These are phyloP conservation scores for Hedya salicella DNA, from an alignment of 2,888 invertebrate genomes.

Conservation along the genomic window DNA sequence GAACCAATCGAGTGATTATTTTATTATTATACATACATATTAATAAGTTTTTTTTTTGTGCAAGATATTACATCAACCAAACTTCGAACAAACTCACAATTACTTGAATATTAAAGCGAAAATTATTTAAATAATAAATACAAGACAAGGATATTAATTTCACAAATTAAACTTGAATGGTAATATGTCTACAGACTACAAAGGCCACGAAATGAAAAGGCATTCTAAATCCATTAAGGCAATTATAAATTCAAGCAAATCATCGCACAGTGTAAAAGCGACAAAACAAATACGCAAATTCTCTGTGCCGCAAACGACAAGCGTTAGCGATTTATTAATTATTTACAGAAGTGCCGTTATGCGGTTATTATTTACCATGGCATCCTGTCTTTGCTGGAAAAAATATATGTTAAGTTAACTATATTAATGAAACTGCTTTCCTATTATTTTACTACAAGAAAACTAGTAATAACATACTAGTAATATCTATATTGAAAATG, in stretches of 20 bases:
- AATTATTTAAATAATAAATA: not conserved
- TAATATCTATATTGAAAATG: too few relatives aligned
- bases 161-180: not conserved
- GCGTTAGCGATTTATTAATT: not conserved
- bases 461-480: too few relatives aligned
- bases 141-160: not conserved
- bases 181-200: not conserved
- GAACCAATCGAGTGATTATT: too few relatives aligned
- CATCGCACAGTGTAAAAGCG: conserved; percentile 38
- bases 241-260: conserved; percentile 42
- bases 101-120: too few relatives aligned
- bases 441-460: too few relatives aligned
- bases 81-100: too few relatives aligned
- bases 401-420: too few relatives aligned
- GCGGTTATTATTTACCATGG: too few relatives aligned
- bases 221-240: conserved; percentile 39
- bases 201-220: conserved; percentile 21
- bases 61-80: too few relatives aligned
- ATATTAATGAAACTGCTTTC: too few relatives aligned
- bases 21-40: too few relatives aligned
- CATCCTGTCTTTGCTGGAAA: not conserved
- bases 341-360: not conserved
- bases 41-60: too few relatives aligned
- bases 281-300: conserved; percentile 37
- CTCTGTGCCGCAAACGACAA: conserved; percentile 10